phyloP scores from a whole-genome alignment of 2,888 invertebrate genomes.

The Eupithecia abbreviata region DNA sequence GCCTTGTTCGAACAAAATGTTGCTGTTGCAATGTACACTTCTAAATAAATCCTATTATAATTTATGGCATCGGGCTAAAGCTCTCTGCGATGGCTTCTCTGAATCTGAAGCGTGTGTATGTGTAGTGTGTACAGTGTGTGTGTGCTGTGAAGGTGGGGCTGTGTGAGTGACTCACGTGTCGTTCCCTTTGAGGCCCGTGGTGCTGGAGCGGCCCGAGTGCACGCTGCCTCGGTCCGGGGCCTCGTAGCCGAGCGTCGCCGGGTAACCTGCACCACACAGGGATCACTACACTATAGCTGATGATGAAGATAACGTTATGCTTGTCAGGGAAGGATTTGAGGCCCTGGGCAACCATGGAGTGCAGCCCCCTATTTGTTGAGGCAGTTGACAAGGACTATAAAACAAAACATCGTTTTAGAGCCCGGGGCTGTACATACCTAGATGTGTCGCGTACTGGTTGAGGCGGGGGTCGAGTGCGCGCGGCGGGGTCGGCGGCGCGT shows the following conservation, averaged over 20 bases:
- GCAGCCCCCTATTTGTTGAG: background rate
- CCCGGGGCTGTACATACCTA: background rate
- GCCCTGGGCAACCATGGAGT: background rate
- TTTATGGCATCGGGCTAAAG: background rate
- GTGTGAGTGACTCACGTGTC: slow-evolving; percentile 69
- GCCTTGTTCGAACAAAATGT: background rate
- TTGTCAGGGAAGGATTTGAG: background rate
- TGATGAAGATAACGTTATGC: background rate
- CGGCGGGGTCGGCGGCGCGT: slow-evolving; percentile 13
- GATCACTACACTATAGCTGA: background rate
- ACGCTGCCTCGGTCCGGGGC: slow-evolving; percentile 88
- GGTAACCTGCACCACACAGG: slow-evolving; percentile 51
- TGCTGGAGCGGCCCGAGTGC: slow-evolving; percentile 92
- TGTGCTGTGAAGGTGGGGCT: background rate
- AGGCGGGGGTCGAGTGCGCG: slow-evolving; percentile 7
- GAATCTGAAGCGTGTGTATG: background rate
- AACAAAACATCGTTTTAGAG: background rate
- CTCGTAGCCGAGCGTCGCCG: slow-evolving; percentile 54
- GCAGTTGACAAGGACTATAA: background rate
- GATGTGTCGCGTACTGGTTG: background rate
- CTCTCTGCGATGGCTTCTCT: background rate
- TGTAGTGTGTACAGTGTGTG: background rate
- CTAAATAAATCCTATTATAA: background rate
- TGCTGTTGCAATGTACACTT: background rate
- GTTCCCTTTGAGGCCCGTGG: slow-evolving; percentile 87